Base-by-base conservation (phyloP, 2,113 vertebrate genomes). In the Mystacornis crossleyi region DNA sequence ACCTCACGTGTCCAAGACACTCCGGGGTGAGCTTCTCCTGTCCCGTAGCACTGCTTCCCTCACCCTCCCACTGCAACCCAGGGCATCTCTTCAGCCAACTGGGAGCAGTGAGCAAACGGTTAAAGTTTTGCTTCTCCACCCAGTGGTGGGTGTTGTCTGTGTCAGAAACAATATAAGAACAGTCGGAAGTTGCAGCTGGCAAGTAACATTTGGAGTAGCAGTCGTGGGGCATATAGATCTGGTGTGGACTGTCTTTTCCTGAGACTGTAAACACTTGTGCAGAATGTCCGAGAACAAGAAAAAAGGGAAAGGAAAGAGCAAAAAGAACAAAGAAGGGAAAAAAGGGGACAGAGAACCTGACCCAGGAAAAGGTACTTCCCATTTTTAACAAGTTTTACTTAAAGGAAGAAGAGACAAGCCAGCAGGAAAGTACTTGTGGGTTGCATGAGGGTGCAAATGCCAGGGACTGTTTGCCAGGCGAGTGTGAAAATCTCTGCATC, bases 281-380 rank as follows among this genome's bases (percentile, higher is more conserved):
- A 98, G 97, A 93, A 98, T 98, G 98, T 96, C 98, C 25, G 97
- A 98, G 97, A 96, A 29, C 97, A 98, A 97, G 94, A 98, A 96
- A 96, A 98, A 96, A 90, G 97, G 97, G 96, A 98, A 97, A 95
- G 97, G 98, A 93, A 98, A 98, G 42, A 97, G 96, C 96, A 98
- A 97, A 97, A 98, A 98, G 97, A 97, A 98, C 95, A 98, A 98
- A 97, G 98, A 98, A 94, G 97, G 97, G 91, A 97, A 95, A 93
- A 98, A 97, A 70, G 96, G 97, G 97, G 98, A 98, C 88, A 97
- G 90, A 97, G 97, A 98, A 96, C 97, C 90, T 93, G 98, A 98
- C 64, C 97, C 97, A 81, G 97, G 97, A 92, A 95, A 97, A 93
- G 97, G 97, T 97, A 97, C 96, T 97, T 97, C 61, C 93, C 89